Percentiles rank a stretch among this genome's conserved stretches.
Conservation (phyloP, 2,113 vertebrate species). For the Thunnus maccoyii region DNA sequence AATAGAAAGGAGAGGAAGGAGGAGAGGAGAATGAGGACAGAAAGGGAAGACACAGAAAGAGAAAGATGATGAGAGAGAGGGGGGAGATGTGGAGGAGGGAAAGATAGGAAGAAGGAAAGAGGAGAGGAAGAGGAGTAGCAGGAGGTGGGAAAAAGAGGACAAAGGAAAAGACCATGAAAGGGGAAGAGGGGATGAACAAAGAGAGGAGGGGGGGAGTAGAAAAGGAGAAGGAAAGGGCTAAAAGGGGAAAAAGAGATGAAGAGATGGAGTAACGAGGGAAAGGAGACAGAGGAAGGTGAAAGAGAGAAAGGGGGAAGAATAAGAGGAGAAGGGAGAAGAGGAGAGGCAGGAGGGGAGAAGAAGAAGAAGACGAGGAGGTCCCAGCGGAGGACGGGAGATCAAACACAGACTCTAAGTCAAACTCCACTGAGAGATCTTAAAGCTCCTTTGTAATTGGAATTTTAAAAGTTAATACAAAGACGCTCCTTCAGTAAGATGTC, state of each 20-base stretch:
- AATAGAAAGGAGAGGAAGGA: neutral
- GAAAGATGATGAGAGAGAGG: neutral
- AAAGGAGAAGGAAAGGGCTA: neutral
- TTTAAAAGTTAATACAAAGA: conserved; percentile 79
- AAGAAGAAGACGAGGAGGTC: conserved; percentile 56
- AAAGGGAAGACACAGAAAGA: neutral
- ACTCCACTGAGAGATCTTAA: conserved; percentile 78
- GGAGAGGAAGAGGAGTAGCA: neutral
- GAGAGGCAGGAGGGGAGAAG: conserved; percentile 61
- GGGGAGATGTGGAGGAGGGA: no score
- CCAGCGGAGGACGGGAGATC: conserved; percentile 73
- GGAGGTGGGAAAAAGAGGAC: neutral
- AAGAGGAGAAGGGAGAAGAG: neutral
- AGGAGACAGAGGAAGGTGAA: neutral
- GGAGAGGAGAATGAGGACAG: neutral
- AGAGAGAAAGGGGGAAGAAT: neutral
- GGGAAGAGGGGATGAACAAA: neutral
- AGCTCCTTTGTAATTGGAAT: conserved; percentile 80
- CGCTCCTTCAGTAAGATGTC: conserved; percentile 77
- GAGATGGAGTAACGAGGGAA: neutral
- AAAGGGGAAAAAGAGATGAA: neutral
- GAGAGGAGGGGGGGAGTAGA: neutral
- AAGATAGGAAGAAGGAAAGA: neutral
- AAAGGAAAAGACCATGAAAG: neutral
- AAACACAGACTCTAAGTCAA: conserved; percentile 78